Evolutionary conservation across 2,888 invertebrate species (phyloP).

Genomic region (Ernsta delagoae): DNA sequence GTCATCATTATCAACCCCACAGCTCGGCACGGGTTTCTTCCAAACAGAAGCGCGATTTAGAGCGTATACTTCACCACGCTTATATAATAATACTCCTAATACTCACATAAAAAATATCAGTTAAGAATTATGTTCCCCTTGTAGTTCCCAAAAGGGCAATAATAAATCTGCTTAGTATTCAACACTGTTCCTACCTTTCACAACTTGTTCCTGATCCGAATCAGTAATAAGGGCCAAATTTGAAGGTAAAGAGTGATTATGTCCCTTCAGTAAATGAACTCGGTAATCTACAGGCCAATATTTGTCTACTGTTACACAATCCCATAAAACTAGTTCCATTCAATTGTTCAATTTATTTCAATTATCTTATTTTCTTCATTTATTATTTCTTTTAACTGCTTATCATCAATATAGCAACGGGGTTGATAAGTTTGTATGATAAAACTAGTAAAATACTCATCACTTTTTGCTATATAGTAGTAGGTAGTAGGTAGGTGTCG

Average conservation of each 20-base stretch:
- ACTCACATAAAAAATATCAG: not conserved
- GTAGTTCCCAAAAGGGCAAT: conserved; percentile 4
- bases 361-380: not conserved
- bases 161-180: conserved; percentile 25
- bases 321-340: too few species aligned
- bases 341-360: not conserved
- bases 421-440: too few species aligned
- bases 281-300: not conserved
- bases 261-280: conserved; percentile 1
- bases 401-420: too few species aligned
- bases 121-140: not conserved
- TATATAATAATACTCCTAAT: too few species aligned
- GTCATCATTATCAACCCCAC: too few species aligned
- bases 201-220: conserved; percentile 15
- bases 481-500: too few species aligned
- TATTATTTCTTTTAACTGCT: too few species aligned
- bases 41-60: too few species aligned
- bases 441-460: too few species aligned
- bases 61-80: too few species aligned
- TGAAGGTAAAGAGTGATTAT: conserved; percentile 6
- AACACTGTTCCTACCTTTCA: conserved; percentile 12
- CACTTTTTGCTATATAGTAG: too few species aligned
- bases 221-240: conserved; percentile 9
- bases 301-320: not conserved
- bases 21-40: too few species aligned